phyloP scores from a whole-genome alignment of 2,797 vertebrate genomes.

The Serranus cabrilla region DNA sequence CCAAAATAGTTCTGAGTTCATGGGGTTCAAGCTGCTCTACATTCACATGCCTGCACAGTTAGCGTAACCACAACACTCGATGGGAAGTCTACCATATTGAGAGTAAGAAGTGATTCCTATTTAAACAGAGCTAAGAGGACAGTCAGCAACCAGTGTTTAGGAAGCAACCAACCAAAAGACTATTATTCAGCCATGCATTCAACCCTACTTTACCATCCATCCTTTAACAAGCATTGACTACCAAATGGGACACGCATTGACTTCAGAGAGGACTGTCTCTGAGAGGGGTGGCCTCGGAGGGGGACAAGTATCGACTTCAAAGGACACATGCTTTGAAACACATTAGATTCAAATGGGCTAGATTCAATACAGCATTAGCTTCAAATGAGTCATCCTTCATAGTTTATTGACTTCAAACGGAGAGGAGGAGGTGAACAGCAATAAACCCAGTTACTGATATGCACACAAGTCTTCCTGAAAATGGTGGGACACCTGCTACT shows the following conservation, averaged over 20 bases:
- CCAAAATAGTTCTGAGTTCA: background rate
- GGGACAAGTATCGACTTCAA: slow-evolving; percentile 78
- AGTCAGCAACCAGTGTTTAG: slow-evolving; percentile 54
- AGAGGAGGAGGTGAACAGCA: slow-evolving; percentile 58
- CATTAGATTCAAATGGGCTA: slow-evolving; percentile 74
- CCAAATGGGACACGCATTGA: slow-evolving; percentile 75
- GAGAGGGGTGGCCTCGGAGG: slow-evolving; percentile 67
- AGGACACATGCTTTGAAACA: slow-evolving; percentile 77
- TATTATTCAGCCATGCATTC: slow-evolving; percentile 64
- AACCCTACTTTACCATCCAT: slow-evolving; percentile 57
- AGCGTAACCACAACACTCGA: slow-evolving; percentile 27
- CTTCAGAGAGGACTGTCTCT: slow-evolving; percentile 74
- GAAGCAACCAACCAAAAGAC: slow-evolving; percentile 58
- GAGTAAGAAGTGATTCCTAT: slow-evolving; percentile 16
- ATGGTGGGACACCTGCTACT: background rate
- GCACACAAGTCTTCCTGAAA: slow-evolving; percentile 19
- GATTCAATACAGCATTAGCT: slow-evolving; percentile 76
- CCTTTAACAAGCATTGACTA: slow-evolving; percentile 76
- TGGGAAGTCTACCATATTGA: slow-evolving; percentile 8
- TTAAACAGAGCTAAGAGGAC: slow-evolving; percentile 29
- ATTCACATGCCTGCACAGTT: too few species aligned
- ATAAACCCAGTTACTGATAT: slow-evolving; percentile 32
- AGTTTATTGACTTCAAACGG: slow-evolving; percentile 80
- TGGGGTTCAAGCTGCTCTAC: background rate
- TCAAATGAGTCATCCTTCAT: slow-evolving; percentile 80